Base-by-base conservation (phyloP, 1,140 invertebrate genomes). In the Dendroctonus valens region DNA sequence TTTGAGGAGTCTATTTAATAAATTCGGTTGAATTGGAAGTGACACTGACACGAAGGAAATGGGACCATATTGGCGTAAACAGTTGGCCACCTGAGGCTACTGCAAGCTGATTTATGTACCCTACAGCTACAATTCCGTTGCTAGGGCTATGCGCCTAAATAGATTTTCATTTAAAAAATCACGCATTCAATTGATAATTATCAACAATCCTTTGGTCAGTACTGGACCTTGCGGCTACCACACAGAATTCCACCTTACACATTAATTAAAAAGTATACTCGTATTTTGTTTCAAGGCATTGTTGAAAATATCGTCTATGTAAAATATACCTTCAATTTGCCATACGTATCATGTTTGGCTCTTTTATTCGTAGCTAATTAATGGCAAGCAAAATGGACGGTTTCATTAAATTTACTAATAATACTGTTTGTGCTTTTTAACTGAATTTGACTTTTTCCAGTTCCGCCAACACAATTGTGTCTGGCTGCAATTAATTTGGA, bases 401-500 rank as follows among this genome's bases (percentile, higher is more conserved):
- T 55, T 64, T 41, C 61, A 53, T 55, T 64, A 64, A 54, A 12
- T 48, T 55, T 52, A 12, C 61, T 4, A 54, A 64, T 64, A 55
- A 44, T 57, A 42, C 41, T 54, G 52, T 48, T 64, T 64, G 51
- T 44, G 51, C 61, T 59, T 66, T 65, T 66, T 59, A 59, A 59
- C 57, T 41, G 64, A 59, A 46, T 59, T 59, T 59, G 39, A 66
- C 64, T 66, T 66, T 66, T 66, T 66, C 64, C 14, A 46, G 40
- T 55, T 64, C 49, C 60, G 49, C 37, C 62, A 49, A 55, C 52
- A 66, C 64, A 66, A 66, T 66, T 66, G 54, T 66, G 64, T 66
- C 64, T 66, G 64, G 54, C 26, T 58, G 54, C 64, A 66, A 66
- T 66, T 66, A 66, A 66, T 66, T 66, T 59, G 50, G n/a, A 59